Evolutionary conservation across 1,140 invertebrate genomes (phyloP).

Genomic region (Choristoneura fumiferana): DNA sequence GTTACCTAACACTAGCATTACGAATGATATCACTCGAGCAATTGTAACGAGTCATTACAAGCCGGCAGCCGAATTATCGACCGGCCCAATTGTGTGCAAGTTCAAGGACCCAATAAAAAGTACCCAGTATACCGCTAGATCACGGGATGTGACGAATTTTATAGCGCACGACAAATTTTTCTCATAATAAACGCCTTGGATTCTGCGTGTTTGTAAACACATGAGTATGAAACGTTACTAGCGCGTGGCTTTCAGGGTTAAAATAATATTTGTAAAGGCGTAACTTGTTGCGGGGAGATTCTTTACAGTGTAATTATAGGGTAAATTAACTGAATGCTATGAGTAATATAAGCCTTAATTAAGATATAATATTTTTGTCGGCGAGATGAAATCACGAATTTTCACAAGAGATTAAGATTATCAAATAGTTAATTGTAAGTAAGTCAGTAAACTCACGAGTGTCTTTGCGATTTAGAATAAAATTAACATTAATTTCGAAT

Average conservation of each 20-base stretch:
- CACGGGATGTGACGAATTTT: conserved; percentile 45
- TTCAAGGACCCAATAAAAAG: conserved; percentile 71
- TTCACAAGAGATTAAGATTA: conserved; percentile 8
- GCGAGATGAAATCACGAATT: conserved; percentile 1
- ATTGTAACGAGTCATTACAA: conserved; percentile 44
- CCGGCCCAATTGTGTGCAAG: conserved; percentile 64
- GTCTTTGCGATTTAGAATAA: conserved; percentile 9
- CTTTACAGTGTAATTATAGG: background rate
- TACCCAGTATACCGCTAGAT: conserved; percentile 48
- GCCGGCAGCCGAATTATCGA: conserved; percentile 58
- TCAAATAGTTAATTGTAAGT: conserved; percentile 17
- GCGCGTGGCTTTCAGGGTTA: conserved; percentile 15
- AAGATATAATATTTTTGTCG: conserved; percentile 12
- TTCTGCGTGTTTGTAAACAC: conserved; percentile 26
- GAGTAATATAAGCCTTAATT: background rate
- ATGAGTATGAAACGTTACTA: conserved; percentile 1
- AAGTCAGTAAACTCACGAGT: background rate
- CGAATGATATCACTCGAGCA: conserved; percentile 49
- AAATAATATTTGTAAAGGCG: background rate
- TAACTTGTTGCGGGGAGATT: background rate
- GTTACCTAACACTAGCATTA: conserved; percentile 28
- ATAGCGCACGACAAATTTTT: conserved; percentile 29
- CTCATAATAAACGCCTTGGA: conserved; percentile 17
- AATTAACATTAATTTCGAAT: conserved; percentile 15
- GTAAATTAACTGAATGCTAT: background rate